phyloP scores from a whole-genome alignment of 2,113 vertebrate genomes.

The Clarias batrachus region DNA sequence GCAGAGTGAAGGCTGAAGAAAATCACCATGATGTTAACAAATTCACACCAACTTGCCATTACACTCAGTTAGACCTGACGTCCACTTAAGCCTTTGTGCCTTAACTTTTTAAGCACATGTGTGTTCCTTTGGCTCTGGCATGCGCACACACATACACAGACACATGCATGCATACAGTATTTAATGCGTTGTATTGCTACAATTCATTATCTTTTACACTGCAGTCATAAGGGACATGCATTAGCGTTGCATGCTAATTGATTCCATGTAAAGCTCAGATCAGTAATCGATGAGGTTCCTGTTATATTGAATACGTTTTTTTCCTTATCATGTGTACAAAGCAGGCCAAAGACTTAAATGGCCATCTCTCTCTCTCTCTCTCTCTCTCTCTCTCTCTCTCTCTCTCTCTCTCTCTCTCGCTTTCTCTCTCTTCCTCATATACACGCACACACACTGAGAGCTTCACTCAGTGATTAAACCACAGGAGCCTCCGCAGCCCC shows the following conservation, averaged over 20 bases:
- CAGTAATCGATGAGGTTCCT: conserved; percentile 23
- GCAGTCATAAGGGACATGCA: neutral
- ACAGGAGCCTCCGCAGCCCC: conserved; percentile 33
- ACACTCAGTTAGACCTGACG: neutral
- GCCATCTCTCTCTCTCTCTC: neutral
- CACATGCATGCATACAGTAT: neutral
- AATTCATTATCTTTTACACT: neutral
- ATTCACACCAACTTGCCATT: neutral
- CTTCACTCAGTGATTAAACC: conserved; percentile 44
- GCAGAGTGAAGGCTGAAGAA: neutral
- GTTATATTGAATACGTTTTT: conserved; percentile 12
- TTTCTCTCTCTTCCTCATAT: neutral
- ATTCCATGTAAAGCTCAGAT: conserved; percentile 33
- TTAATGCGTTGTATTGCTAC: neutral
- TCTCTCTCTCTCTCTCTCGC: neutral
- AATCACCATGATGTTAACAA: neutral
- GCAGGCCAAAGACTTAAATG: neutral
- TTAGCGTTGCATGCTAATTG: conserved; percentile 6
- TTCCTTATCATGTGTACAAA: conserved; percentile 21
- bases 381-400: too few relatives aligned
- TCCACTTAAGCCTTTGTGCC: neutral
- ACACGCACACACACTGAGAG: conserved; percentile 26
- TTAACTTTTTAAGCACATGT: neutral
- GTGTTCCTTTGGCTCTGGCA: neutral
- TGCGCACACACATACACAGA: neutral